Evolutionary conservation across 2,888 invertebrate genomes (phyloP).

Genomic region (Poecilus cupreus): DNA sequence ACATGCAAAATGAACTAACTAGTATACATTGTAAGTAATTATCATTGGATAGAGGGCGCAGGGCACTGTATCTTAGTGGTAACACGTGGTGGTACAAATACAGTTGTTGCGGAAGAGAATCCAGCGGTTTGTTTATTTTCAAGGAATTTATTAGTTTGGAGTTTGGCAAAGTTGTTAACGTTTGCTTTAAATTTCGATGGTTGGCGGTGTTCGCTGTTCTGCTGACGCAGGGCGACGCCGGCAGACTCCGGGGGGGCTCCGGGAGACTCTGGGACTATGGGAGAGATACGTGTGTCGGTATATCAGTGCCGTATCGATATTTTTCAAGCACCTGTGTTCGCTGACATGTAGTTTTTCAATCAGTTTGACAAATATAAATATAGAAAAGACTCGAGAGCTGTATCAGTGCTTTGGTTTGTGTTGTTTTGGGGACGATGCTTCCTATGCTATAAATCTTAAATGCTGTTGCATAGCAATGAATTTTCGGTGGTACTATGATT

Average conservation of each 20-base stretch:
- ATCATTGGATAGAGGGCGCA: too few species aligned
- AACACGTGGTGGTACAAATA: slow-evolving; percentile 30
- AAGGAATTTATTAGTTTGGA: slow-evolving; percentile 42
- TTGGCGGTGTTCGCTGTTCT: slow-evolving; percentile 16
- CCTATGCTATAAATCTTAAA: neutral
- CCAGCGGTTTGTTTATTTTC: slow-evolving; percentile 42
- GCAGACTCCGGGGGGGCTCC: neutral
- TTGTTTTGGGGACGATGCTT: neutral
- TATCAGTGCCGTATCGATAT: slow-evolving; percentile 3
- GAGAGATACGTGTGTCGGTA: neutral
- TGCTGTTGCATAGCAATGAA: too few species aligned
- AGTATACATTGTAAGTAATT: slow-evolving; percentile 26
- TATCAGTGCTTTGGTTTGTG: neutral
- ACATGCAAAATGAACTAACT: slow-evolving; percentile 25
- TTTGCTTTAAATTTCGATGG: slow-evolving; percentile 52
- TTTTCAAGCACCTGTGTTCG: slow-evolving; percentile 37
- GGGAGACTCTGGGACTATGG: neutral
- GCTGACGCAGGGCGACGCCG: slow-evolving; percentile 33
- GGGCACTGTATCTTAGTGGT: slow-evolving; percentile 30
- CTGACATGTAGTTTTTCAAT: slow-evolving; percentile 37
- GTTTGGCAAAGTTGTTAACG: slow-evolving; percentile 48
- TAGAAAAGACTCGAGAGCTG: neutral
- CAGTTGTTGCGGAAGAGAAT: slow-evolving; percentile 30
- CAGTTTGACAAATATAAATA: slow-evolving; percentile 42
- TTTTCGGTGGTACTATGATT: too few species aligned